Evolutionary conservation across 2,113 vertebrate species (phyloP), one percentile per base, ranked within the genome.

Genomic region (Microtus ochrogaster): DNA sequence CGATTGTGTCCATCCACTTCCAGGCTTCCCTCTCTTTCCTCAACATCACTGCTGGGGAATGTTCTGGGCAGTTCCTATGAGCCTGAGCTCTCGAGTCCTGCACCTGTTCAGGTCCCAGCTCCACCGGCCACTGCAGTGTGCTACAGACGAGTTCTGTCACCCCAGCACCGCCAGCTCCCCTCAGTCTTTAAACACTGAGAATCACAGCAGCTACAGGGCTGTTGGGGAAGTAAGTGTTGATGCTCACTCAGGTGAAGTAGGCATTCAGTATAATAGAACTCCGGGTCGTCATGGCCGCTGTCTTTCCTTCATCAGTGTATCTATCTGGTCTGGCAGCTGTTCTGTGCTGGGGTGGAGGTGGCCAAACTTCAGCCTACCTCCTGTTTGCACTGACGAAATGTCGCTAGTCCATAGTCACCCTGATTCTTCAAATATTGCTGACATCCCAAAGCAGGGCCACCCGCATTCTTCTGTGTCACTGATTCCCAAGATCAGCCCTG

Each of bases 231-330:
- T 17, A 90, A 61, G 58, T 63, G 28, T n/a, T 92, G 21, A 44
- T 0, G 16, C 1, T 26, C 55, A 16, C 55, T 55, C 3, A 6
- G 58, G 52, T 41, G 2, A 77, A 28, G 22, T 12, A 44, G 49
- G 21, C 3, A 3, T 47, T 74, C 41, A 1, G 0, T 14, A 3
- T 1, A 16, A 17, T 28, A 2, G 2, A 70, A 4, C 72, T 16
- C 4, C 11, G 1, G 2, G 0, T 22, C 7, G 0, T 28, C 41
- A 5, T 5, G 0, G 1, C 5, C 0, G 41, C 44, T 11, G 10
- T 9, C 72, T 49, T 52, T 49, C 33, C 28, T 81, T 90, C 74
- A 7, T 3, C 7, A 49, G 63, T 6, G n/a, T 22, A 2, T 74
- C 44, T 17, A 8, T 10, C 84, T 49, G 4, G 0, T 11, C 82